Conservation (phyloP, 2,797 vertebrate species). For the Acanthiza pusilla region DNA sequence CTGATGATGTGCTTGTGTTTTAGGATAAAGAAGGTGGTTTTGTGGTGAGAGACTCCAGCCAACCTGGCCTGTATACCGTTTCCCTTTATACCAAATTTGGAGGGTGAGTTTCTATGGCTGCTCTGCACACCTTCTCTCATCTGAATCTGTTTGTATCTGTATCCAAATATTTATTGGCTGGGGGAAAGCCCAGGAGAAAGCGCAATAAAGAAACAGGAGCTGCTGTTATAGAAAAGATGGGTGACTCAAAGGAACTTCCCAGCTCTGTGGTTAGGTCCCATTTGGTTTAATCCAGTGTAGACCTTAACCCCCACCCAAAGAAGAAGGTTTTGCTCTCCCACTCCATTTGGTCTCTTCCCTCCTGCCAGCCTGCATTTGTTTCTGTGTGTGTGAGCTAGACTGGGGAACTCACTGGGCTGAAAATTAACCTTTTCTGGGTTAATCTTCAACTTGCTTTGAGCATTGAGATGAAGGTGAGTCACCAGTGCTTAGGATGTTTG, state of each 20-base stretch:
- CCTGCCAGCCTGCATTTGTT: neutral
- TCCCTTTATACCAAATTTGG: conserved; percentile 87
- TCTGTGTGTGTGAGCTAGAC: accelerated
- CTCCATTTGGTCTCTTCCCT: neutral
- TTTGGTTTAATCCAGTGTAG: neutral
- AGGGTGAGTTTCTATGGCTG: conserved; percentile 75
- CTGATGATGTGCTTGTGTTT: conserved; percentile 48
- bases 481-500: neutral
- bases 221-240: neutral
- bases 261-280: neutral
- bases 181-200: neutral
- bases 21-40: conserved; percentile 95
- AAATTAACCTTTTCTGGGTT: conserved; percentile 1
- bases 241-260: neutral
- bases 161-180: neutral
- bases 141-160: neutral
- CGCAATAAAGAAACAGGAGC: neutral
- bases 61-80: conserved; percentile 84
- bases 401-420: neutral
- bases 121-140: neutral
- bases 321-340: neutral
- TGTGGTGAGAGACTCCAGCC: conserved; percentile 91
- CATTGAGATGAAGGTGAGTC: accelerated
- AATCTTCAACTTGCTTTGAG: neutral
- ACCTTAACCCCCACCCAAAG: neutral